A percentile compares a stretch with the other conserved stretches of the same genome.
These are phyloP conservation scores for Tauraco erythrolophus DNA, from an alignment of 2,113 vertebrate genomes.

Conservation along the genomic window DNA sequence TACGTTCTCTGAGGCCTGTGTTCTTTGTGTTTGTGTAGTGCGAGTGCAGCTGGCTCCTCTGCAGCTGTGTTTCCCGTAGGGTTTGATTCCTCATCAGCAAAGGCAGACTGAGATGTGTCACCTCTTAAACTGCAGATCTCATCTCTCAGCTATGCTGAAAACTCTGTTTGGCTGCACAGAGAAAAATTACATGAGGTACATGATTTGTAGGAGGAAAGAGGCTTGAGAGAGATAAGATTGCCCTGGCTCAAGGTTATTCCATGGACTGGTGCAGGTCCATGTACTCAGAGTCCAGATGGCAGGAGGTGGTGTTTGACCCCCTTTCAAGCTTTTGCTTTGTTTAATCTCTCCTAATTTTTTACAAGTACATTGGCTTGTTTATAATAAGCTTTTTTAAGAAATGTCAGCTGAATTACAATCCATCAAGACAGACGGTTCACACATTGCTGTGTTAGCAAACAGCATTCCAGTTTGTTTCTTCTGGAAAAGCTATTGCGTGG, in stretches of 20 bases:
- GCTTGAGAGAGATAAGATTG: background rate
- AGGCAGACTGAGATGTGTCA: background rate
- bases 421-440: background rate
- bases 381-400: background rate
- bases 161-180: background rate
- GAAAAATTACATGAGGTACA: background rate
- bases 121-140: background rate
- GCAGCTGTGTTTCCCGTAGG: background rate
- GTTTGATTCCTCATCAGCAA: background rate
- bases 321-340: background rate
- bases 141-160: background rate
- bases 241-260: background rate
- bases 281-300: background rate
- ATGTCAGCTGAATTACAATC: background rate
- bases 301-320: background rate
- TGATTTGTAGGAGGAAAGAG: background rate
- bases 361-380: background rate
- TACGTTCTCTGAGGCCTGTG: fast-evolving
- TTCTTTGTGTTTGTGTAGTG: background rate
- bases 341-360: background rate
- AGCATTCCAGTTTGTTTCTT: background rate
- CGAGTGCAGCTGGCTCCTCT: background rate
- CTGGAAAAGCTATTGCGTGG: background rate
- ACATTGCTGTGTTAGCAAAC: background rate
- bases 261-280: background rate